phyloP scores from a whole-genome alignment of 2,888 invertebrate species.

The Eristalinus sepulchralis region DNA sequence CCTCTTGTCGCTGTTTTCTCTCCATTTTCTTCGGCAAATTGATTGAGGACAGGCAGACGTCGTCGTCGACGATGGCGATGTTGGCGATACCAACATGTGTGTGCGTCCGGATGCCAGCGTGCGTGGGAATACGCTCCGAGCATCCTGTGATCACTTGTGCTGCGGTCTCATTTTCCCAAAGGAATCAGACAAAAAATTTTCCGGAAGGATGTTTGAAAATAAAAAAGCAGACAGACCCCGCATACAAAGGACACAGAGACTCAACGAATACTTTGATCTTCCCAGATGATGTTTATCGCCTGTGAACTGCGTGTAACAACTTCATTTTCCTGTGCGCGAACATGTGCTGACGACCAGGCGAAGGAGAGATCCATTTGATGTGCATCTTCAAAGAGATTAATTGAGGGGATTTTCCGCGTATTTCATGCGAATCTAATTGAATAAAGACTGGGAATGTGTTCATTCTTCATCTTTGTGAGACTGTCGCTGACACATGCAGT shows the following conservation, averaged over 20 bases:
- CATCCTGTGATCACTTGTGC: slow-evolving; percentile 51
- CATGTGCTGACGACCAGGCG: slow-evolving; percentile 5
- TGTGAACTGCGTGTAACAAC: slow-evolving; percentile 16
- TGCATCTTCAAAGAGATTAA: slow-evolving; percentile 7
- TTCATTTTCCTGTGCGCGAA: slow-evolving; percentile 9
- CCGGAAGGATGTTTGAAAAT: slow-evolving; percentile 52
- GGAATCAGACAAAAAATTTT: slow-evolving; percentile 21
- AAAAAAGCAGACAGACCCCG: not conserved
- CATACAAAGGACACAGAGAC: not conserved
- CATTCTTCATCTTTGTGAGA: not conserved
- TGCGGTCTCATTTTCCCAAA: slow-evolving; percentile 31
- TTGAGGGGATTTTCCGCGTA: not conserved
- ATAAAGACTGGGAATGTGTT: not conserved
- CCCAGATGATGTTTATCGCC: slow-evolving; percentile 35
- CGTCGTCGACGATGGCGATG: not conserved
- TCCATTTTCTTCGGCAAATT: slow-evolving; percentile 35
- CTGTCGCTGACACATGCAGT: not conserved
- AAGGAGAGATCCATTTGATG: not conserved
- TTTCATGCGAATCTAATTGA: not conserved
- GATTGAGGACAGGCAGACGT: slow-evolving; percentile 13
- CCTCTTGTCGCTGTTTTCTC: slow-evolving; percentile 11
- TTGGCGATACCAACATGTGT: not conserved
- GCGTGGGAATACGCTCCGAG: slow-evolving; percentile 61
- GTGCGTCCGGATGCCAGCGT: not conserved
- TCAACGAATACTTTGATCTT: slow-evolving; percentile 30